Base-by-base conservation (phyloP, 2,797 vertebrate genomes). In the Esox masquinongy region DNA sequence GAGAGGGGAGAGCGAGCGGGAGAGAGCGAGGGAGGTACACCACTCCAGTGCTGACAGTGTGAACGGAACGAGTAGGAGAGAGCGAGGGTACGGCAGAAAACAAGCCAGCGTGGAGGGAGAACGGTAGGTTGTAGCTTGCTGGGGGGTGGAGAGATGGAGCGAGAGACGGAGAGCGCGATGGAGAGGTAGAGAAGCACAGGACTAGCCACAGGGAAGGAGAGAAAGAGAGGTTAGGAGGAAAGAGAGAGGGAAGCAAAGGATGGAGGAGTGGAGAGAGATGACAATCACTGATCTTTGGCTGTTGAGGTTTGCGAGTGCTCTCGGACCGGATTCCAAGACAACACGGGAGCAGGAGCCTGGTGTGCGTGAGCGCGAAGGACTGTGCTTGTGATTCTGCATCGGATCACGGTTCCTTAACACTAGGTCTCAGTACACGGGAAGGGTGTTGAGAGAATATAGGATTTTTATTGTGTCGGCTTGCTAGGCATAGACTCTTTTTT, bases 261-360 rank as follows among this genome's bases (percentile, higher is more conserved):
- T 75, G 77, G 50, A 77, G 79, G 79, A 79, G 82, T 34, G 69
- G 34, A 71, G 36, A 49, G 36, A 36, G 50, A 31, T 43, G 29
- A 72, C 2, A 72, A 71, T 47, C 9, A 66, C 72, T 75, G 79
- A 73, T 49, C 74, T 71, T 77, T 31, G 81, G 79, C 72, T 72
- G 6, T 74, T 85, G 71, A 77, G 84, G 80, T 86, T 87, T 81
- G 81, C 74, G 74, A 85, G 84, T 85, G 81, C 51, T 61, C 24
- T 31, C 77, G 85, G 85, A 90, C 79, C 77, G 76, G 83, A 88
- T 73, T 80, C 80, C 7, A 29, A 31, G n/a, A 66, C 34, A 66
- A 50, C 72, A 43, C 72, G 36, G 77, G 75, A 80, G 78, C 36
- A 39, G 36, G 36, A 82, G 73, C 66, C 81, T 85, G 81, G 87